phyloP scores from a whole-genome alignment of 2,113 vertebrate genomes.

The Ptilonorhynchus violaceus region DNA sequence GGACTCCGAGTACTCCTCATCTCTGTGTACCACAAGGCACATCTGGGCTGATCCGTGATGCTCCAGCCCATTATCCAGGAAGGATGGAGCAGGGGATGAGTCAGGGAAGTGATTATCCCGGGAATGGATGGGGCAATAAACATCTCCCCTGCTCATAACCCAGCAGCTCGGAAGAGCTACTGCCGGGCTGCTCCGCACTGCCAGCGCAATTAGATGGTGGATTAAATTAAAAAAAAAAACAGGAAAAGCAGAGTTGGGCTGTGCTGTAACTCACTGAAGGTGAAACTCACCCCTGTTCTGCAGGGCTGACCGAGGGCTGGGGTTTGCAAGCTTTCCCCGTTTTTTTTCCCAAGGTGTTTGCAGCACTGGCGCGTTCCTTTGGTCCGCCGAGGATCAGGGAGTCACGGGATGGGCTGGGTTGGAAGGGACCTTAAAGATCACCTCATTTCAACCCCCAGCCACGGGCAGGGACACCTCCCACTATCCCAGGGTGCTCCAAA shows the following conservation, averaged over 20 bases:
- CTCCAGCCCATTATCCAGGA: conserved; percentile 8
- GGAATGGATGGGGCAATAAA: conserved; percentile 52
- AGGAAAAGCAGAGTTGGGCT: not conserved
- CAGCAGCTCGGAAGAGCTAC: conserved; percentile 9
- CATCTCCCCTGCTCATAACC: conserved; percentile 44
- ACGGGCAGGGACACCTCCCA: not conserved
- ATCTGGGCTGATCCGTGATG: not conserved
- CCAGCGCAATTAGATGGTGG: conserved; percentile 16
- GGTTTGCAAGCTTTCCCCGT: not conserved
- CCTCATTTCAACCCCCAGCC: not conserved
- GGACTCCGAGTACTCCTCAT: not conserved
- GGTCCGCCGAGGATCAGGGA: rapidly evolving
- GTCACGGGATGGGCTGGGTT: not conserved
- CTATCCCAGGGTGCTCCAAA: not conserved
- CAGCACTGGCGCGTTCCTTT: rapidly evolving
- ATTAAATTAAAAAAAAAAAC: not conserved
- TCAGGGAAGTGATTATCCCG: conserved; percentile 34
- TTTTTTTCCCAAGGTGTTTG: not conserved
- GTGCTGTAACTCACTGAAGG: not conserved
- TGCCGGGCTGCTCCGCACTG: not conserved
- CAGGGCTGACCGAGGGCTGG: not conserved
- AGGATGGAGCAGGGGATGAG: not conserved
- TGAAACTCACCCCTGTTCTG: not conserved
- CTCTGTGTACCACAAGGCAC: not conserved
- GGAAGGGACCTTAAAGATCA: not conserved